These are phyloP conservation scores for Pseudomugil tenellus DNA, from an alignment of 2,797 vertebrate genomes.

Conservation along the genomic window DNA sequence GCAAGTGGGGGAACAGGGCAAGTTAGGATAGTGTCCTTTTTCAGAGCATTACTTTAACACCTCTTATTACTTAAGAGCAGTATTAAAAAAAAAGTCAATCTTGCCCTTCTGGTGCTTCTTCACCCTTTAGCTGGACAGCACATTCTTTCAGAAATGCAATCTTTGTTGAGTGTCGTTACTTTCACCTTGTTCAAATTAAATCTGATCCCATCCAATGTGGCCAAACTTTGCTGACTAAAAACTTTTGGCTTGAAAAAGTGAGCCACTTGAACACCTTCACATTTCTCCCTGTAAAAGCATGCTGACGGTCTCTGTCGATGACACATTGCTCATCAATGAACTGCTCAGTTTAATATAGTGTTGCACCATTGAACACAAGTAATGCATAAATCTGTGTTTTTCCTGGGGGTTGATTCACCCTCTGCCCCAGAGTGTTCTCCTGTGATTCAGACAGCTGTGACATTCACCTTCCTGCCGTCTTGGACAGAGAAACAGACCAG, in stretches of 20 bases:
- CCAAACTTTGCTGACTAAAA: constrained; percentile 10
- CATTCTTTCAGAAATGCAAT: neutral
- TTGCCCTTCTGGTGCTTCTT: constrained; percentile 4
- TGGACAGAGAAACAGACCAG: constrained; percentile 64
- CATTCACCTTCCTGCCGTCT: constrained; percentile 72
- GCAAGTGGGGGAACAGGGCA: neutral
- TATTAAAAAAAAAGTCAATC: neutral
- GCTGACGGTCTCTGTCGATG: constrained; percentile 33
- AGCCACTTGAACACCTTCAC: neutral
- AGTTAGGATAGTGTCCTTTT: constrained; percentile 4
- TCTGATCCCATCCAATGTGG: neutral
- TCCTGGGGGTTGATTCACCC: constrained; percentile 52
- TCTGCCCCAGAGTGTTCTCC: constrained; percentile 46
- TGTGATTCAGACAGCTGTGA: constrained; percentile 69
- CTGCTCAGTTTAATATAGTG: constrained; percentile 56
- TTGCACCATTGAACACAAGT: constrained; percentile 65
- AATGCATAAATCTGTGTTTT: constrained; percentile 66
- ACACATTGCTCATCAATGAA: constrained; percentile 54
- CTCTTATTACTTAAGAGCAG: neutral
- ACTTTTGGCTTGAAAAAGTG: constrained; percentile 26
- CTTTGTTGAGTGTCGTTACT: neutral
- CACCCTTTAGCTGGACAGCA: constrained; percentile 2
- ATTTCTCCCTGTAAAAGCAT: constrained; percentile 6
- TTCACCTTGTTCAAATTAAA: neutral
- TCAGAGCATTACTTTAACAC: neutral